Evolutionary conservation across 2,113 vertebrate genomes (phyloP).

Genomic region (Geothlypis trichas): DNA sequence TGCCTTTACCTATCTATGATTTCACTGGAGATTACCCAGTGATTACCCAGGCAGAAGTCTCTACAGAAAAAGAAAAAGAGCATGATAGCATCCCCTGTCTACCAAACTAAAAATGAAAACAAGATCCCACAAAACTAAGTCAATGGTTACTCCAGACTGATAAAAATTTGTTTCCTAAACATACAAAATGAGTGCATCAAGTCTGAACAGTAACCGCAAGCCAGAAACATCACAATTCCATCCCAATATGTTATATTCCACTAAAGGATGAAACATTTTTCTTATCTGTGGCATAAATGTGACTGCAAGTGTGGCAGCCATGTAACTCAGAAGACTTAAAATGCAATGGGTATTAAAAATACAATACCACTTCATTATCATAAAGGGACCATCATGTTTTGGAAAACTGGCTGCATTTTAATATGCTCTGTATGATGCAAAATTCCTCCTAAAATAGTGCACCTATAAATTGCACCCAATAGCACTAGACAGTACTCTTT

Average conservation of each 20-base stretch:
- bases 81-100: neutral
- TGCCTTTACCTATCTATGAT: neutral
- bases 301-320: neutral
- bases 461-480: neutral
- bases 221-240: neutral
- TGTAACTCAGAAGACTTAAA: neutral
- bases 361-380: neutral
- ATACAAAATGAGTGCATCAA: neutral
- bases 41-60: neutral
- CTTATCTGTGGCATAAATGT: neutral
- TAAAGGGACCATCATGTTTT: neutral
- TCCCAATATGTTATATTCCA: neutral
- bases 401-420: neutral
- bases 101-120: neutral
- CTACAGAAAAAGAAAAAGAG: neutral
- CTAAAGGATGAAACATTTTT: neutral
- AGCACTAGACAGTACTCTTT: neutral
- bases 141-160: neutral
- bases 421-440: neutral
- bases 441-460: neutral
- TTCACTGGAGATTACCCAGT: neutral
- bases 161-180: neutral
- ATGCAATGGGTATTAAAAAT: neutral
- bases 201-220: neutral
- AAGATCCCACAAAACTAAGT: neutral